Evolutionary conservation across 2,888 invertebrate species (phyloP).

Genomic region (Harpagoxenus sublaevis): DNA sequence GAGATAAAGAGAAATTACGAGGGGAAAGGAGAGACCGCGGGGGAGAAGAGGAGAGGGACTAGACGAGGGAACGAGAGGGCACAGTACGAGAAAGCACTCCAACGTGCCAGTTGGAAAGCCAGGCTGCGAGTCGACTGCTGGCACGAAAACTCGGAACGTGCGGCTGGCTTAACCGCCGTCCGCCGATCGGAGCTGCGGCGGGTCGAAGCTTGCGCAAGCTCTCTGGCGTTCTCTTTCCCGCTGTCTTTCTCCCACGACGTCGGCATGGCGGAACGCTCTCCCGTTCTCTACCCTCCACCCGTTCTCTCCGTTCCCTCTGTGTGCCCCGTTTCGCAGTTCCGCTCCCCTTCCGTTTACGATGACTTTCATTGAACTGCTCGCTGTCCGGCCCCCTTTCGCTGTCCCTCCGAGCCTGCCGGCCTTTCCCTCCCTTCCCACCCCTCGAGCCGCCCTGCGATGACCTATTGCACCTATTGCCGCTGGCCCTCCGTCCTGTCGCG

Average conservation of each 20-base stretch:
- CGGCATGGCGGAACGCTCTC: conserved; percentile 48
- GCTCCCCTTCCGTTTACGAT: conserved; percentile 48
- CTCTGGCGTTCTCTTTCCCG: conserved; percentile 74
- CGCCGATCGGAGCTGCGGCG: conserved; percentile 73
- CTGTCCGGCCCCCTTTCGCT: neutral
- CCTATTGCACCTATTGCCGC: conserved; percentile 50
- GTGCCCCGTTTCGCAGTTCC: conserved; percentile 44
- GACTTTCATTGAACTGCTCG: conserved; percentile 52
- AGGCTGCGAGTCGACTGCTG: conserved; percentile 75
- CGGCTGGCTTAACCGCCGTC: conserved; percentile 77
- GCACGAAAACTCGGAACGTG: conserved; percentile 72
- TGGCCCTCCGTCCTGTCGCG: conserved; percentile 3
- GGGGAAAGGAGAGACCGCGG: neutral
- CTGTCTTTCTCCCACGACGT: conserved; percentile 63
- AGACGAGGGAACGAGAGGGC: conserved; percentile 35
- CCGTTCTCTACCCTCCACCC: conserved; percentile 50
- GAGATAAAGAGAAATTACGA: neutral
- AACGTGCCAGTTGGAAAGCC: conserved; percentile 68
- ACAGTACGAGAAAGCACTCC: conserved; percentile 42
- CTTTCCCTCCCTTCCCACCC: conserved; percentile 63
- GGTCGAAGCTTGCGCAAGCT: conserved; percentile 85
- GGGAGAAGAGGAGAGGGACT: neutral
- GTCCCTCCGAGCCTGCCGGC: conserved; percentile 64
- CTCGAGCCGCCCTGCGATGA: conserved; percentile 29
- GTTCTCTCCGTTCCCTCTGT: conserved; percentile 27